These are phyloP conservation scores for Zosterops lateralis DNA, from an alignment of 2,113 vertebrate species.

Conservation along the genomic window DNA sequence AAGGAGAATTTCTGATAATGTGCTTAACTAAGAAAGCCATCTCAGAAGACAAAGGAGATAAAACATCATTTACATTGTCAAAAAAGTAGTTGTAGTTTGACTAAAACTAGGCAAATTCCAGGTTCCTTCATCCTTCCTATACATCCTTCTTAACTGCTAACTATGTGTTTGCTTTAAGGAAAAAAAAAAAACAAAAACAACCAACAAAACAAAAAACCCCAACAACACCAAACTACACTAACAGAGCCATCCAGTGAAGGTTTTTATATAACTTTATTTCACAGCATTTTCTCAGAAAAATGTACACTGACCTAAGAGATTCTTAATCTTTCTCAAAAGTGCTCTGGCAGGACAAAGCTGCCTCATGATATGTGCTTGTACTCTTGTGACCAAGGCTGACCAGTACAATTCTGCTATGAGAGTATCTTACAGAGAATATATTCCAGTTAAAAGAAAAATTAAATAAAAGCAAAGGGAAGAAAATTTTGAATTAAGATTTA, in stretches of 20 bases:
- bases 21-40: not conserved
- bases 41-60: not conserved
- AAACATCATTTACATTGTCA: fast-evolving
- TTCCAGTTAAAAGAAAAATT: not conserved
- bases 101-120: not conserved
- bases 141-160: not conserved
- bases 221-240: not conserved
- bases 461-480: not conserved
- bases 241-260: not conserved
- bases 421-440: not conserved
- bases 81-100: not conserved
- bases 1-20: not conserved
- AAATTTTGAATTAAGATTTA: not conserved
- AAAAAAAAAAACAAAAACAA: not conserved
- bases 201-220: not conserved
- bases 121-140: not conserved
- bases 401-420: not conserved
- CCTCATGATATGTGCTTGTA: not conserved
- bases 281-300: not conserved
- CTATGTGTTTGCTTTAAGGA: not conserved
- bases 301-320: not conserved
- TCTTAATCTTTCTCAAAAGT: not conserved
- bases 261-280: not conserved
- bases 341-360: not conserved
- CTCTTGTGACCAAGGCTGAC: fast-evolving